These are phyloP conservation scores for Gobius niger DNA, from an alignment of 2,113 vertebrate genomes.

Conservation along the genomic window DNA sequence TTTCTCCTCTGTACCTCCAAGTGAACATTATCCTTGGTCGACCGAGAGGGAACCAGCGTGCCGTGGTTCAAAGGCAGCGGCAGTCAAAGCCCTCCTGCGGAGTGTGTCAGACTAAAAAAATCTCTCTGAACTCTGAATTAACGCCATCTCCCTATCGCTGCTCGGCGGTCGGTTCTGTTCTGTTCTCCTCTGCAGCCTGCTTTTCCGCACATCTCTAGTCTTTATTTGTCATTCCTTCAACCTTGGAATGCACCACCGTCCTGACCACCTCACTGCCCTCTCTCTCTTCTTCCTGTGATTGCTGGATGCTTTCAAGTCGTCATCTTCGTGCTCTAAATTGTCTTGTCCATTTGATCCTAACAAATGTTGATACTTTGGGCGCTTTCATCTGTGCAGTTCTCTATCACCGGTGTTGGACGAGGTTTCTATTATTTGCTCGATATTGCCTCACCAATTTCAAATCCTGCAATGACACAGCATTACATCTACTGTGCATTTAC, in stretches of 20 bases:
- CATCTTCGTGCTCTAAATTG: background rate
- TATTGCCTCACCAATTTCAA: background rate
- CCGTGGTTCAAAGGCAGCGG: constrained; percentile 61
- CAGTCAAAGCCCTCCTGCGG: constrained; percentile 69
- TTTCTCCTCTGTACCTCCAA: constrained; percentile 39
- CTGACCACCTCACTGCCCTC: background rate
- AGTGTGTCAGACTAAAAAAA: constrained; percentile 67
- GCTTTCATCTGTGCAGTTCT: background rate
- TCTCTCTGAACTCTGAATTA: constrained; percentile 69
- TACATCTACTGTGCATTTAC: background rate
- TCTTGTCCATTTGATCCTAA: constrained; percentile 7
- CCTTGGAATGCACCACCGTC: background rate
- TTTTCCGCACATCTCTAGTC: constrained; percentile 7
- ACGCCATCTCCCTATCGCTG: constrained; percentile 53
- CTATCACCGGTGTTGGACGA: background rate
- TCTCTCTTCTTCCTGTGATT: background rate
- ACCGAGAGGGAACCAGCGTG: constrained; percentile 25
- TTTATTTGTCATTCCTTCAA: constrained; percentile 4
- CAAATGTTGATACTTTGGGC: background rate
- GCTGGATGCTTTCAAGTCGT: background rate
- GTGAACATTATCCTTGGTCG: constrained; percentile 50
- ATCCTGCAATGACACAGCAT: background rate
- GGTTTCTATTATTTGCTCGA: background rate
- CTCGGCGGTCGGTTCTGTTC: constrained; percentile 22
- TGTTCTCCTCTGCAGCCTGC: constrained; percentile 25